Conservation (phyloP, 2,888 invertebrate genomes). For the Epinotia nisella region DNA sequence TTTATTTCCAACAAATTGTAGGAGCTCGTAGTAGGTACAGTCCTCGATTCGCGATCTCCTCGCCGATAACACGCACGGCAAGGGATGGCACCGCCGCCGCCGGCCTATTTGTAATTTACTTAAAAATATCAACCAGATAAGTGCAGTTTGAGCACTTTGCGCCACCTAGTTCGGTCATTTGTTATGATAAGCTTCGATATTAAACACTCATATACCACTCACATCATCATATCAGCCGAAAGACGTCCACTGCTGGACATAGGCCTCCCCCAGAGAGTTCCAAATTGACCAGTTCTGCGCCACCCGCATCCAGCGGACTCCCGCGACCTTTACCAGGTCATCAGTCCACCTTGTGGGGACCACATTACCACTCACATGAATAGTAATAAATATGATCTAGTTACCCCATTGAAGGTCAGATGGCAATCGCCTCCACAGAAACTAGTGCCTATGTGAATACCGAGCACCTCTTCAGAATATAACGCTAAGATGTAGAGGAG, state of each 20-base stretch:
- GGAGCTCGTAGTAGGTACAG: conserved; percentile 60
- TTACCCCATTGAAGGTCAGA: background rate
- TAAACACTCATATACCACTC: background rate
- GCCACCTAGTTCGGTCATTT: conserved; percentile 50
- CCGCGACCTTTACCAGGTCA: no score
- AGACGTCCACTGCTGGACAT: no score
- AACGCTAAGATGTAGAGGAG: background rate
- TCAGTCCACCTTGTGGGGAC: no score
- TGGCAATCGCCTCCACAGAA: background rate
- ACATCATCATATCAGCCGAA: no score
- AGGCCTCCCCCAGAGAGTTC: no score
- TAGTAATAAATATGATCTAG: background rate
- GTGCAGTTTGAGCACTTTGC: conserved; percentile 70
- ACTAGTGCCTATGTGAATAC: background rate
- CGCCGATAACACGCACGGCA: conserved; percentile 79
- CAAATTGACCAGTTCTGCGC: no score
- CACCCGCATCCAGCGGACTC: no score
- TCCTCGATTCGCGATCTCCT: conserved; percentile 75
- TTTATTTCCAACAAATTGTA: conserved; percentile 43
- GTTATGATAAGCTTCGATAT: conserved; percentile 5
- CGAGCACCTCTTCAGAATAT: background rate
- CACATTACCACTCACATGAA: no score
- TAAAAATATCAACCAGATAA: conserved; percentile 81
- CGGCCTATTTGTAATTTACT: conserved; percentile 83
- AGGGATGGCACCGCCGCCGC: conserved; percentile 68